A percentile compares a stretch with the other conserved stretches of the same genome.
These are phyloP conservation scores for Excalfactoria chinensis DNA, from an alignment of 2,113 vertebrate species.

Conservation along the genomic window DNA sequence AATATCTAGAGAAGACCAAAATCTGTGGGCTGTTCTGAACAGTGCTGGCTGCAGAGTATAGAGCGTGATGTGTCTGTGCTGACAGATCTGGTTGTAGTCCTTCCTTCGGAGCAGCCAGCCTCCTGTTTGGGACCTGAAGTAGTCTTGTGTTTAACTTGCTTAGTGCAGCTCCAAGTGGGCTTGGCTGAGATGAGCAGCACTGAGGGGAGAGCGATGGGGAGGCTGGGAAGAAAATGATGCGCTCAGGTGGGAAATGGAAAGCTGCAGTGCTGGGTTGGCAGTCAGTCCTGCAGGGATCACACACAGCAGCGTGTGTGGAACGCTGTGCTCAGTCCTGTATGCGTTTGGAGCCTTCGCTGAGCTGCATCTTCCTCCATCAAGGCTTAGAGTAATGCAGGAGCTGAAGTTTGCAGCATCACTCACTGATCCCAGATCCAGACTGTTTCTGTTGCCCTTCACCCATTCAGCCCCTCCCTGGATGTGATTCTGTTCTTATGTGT, in stretches of 20 bases:
- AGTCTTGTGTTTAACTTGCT: neutral
- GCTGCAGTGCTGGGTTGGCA: too few relatives aligned
- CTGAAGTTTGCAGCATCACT: neutral
- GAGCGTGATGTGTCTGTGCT: neutral
- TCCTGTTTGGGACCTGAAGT: neutral
- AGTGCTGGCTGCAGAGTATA: neutral
- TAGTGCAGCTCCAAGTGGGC: neutral
- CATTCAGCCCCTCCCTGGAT: accelerated
- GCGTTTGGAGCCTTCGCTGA: neutral
- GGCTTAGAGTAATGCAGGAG: neutral
- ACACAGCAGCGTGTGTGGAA: accelerated
- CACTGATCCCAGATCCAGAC: neutral
- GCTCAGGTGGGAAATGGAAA: neutral
- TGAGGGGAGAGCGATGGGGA: neutral
- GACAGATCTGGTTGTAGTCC: neutral
- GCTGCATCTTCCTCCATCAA: neutral
- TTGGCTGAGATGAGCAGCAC: neutral
- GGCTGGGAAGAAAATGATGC: neutral
- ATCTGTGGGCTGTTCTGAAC: neutral
- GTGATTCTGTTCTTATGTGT: neutral
- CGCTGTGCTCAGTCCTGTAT: neutral
- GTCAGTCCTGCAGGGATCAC: accelerated
- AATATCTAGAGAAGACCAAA: neutral
- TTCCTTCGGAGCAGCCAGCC: neutral
- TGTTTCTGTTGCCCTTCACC: neutral